A percentile compares a stretch with the other conserved stretches of the same genome.
Evolutionary conservation across 2,797 vertebrate genomes (phyloP).

Genomic region (Galagoides demidoff): DNA sequence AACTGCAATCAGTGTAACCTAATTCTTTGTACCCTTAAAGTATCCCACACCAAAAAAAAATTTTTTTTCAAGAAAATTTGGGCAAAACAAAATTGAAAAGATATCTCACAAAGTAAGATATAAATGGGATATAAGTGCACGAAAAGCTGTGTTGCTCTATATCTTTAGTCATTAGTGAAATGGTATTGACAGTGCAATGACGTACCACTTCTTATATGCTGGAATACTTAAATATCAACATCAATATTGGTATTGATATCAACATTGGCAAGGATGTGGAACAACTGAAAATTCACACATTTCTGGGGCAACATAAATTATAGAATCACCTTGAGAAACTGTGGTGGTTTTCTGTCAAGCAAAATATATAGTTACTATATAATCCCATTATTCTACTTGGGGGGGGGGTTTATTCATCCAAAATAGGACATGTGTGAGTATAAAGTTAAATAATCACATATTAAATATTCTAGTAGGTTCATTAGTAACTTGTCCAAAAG

Average conservation of each 20-base stretch:
- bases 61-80: background rate
- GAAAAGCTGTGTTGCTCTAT: background rate
- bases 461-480: background rate
- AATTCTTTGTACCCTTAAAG: no score
- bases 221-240: background rate
- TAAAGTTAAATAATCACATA: background rate
- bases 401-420: background rate
- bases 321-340: background rate
- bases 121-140: background rate
- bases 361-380: background rate
- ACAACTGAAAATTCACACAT: background rate
- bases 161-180: background rate
- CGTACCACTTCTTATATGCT: background rate
- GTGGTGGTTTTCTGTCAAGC: background rate
- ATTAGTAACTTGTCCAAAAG: background rate
- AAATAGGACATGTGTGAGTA: background rate
- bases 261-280: background rate
- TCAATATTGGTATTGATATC: background rate
- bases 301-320: background rate
- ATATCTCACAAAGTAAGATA: background rate
- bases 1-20: no score
- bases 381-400: background rate
- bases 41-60: background rate
- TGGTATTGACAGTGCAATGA: background rate
- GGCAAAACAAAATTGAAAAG: background rate